Evolutionary conservation across 2,113 vertebrate genomes (phyloP).

Genomic region (Nematolebias whitei): DNA sequence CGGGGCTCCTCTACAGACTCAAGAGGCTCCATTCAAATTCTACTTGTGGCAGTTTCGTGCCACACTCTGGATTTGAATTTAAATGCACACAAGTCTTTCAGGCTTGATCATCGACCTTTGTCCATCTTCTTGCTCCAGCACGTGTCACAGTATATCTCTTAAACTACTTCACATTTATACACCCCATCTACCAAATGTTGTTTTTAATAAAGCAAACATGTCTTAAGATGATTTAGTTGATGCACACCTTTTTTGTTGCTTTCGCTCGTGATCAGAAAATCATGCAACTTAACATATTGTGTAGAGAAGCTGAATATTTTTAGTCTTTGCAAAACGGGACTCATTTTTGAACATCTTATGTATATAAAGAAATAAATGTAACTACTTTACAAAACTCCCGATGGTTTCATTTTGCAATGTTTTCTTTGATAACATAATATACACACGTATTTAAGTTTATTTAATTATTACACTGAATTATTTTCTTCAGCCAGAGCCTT

Average conservation of each 20-base stretch:
- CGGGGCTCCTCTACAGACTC: conserved; percentile 45
- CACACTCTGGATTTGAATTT: conserved; percentile 35
- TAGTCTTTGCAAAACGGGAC: conserved; percentile 14
- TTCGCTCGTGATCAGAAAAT: conserved; percentile 30
- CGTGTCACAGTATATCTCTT: conserved; percentile 38
- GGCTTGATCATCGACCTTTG: conserved; percentile 49
- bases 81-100: conserved; percentile 31
- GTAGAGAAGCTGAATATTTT: conserved; percentile 26
- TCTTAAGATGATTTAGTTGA: conserved; percentile 23
- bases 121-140: conserved; percentile 36
- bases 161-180: conserved; percentile 32
- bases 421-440: conserved; percentile 14
- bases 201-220: conserved; percentile 22
- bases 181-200: conserved; percentile 15
- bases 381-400: conserved; percentile 40
- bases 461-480: conserved; percentile 33
- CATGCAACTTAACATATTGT: conserved; percentile 18
- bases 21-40: conserved; percentile 45
- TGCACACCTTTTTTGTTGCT: neutral
- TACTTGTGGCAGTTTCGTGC: conserved; percentile 55
- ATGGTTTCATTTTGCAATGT: conserved; percentile 26
- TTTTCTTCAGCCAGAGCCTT: conserved; percentile 29
- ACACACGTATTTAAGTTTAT: conserved; percentile 7
- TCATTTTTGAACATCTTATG: conserved; percentile 35
- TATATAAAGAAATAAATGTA: conserved; percentile 57